Base-by-base conservation (phyloP, 2,797 vertebrate genomes). In the Gambelia wislizenii region DNA sequence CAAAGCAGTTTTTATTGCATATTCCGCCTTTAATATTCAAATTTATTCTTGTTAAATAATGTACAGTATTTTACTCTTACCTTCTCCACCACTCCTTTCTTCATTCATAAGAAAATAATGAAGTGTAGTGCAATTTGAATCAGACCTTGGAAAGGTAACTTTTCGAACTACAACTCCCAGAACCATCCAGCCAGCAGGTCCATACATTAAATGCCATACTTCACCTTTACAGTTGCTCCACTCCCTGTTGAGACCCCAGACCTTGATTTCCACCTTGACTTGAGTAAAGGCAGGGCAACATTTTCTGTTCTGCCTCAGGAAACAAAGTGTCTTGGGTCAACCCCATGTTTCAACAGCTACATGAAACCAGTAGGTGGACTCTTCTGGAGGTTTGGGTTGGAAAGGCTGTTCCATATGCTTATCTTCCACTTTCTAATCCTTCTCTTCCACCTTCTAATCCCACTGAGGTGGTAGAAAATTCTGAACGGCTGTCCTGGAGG, bases 81-180 rank as follows among this genome's bases (percentile, higher is more conserved):
- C 2, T 8, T 6, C 59, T 14, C 1, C 1, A 1, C 10, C 0
- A 30, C 16, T 0, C 44, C 1, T 0, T 39, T 82, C 36, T 4
- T 39, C 39, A 33, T 61, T 30, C 2, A 27, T 56, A 0, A 72
- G 47, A 84, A 72, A 84, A 25, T 33, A 20, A 14, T 16, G 22
- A 16, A 39, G 39, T 39, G 22, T 14, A 27, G 8, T 64, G 39
- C 25, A 33, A 39, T 61, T 81, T 4, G 64, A 67, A 67, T 9
- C 7, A 67, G 64, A 33, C 30, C 61, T 30, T 67, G 8, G 30
- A 67, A 67, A 67, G 10, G 27, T 12, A 30, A 12, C 27, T 67
- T 33, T 67, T 12, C 33, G 27, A 67, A 25, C 64, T 33, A 67
- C 12, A 67, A 67, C 10, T 67, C 64, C 64, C 30, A 30, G 27